Evolutionary conservation across 2,797 vertebrate genomes (phyloP).

Genomic region (Gorsachius magnificus): DNA sequence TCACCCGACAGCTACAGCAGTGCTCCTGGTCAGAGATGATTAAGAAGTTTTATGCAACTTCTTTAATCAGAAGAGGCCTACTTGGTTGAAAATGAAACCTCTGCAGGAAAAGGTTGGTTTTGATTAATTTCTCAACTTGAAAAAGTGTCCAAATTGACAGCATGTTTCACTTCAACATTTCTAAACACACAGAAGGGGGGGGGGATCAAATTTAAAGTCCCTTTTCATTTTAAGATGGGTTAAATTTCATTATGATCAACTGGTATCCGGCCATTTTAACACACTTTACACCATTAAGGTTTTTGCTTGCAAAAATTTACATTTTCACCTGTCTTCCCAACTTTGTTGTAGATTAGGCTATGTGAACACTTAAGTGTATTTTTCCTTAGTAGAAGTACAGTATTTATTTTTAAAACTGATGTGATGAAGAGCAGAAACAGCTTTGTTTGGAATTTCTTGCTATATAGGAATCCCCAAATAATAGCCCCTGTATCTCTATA

Average conservation of each 20-base stretch:
- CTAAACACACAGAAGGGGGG: background rate
- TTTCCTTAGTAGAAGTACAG: background rate
- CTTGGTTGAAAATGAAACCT: conserved; percentile 62
- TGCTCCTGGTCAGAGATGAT: conserved; percentile 6
- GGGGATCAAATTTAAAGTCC: background rate
- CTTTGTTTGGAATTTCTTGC: background rate
- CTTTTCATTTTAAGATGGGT: background rate
- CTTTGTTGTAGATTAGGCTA: background rate
- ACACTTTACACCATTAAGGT: background rate
- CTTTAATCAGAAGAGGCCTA: conserved; percentile 54
- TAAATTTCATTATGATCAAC: background rate
- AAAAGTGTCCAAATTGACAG: conserved; percentile 5
- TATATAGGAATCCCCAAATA: background rate
- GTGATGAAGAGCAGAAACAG: background rate
- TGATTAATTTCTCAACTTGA: conserved; percentile 59
- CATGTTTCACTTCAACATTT: conserved; percentile 39
- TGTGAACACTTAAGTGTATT: background rate
- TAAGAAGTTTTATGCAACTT: conserved; percentile 49
- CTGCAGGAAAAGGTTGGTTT: conserved; percentile 62
- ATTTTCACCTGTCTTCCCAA: background rate
- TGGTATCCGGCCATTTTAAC: background rate
- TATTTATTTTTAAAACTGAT: background rate
- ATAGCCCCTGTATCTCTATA: background rate
- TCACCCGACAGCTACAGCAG: conserved; percentile 2
- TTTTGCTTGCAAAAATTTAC: background rate